Percentiles rank a stretch among this genome's conserved stretches.
Conservation (phyloP, 2,113 vertebrate genomes). For the Lepus timidus region DNA sequence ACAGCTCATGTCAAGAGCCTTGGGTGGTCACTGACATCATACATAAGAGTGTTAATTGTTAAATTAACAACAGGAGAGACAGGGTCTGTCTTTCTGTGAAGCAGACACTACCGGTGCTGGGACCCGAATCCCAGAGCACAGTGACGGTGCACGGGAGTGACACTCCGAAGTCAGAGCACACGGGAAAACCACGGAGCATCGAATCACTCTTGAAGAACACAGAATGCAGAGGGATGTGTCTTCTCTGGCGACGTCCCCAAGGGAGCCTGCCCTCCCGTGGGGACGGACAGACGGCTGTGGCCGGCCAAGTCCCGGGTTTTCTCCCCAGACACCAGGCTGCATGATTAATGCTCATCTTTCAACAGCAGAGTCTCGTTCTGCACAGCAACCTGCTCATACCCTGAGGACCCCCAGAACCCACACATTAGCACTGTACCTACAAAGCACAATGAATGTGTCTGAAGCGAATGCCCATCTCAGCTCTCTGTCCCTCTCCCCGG, state of each 20-base stretch:
- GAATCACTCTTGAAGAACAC: neutral
- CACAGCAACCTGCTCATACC: neutral
- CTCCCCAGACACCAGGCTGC: neutral
- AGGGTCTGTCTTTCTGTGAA: neutral
- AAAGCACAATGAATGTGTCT: neutral
- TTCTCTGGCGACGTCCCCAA: neutral
- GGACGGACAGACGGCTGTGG: neutral
- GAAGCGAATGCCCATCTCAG: neutral
- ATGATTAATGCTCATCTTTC: neutral
- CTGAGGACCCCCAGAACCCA: neutral
- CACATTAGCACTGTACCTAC: neutral
- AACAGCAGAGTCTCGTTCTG: neutral
- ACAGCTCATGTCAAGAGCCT: too few relatives aligned
- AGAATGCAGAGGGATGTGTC: neutral
- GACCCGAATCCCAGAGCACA: neutral
- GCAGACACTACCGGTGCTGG: neutral
- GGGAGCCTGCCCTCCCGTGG: neutral
- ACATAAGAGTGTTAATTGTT: too few relatives aligned
- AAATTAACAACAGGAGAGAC: neutral
- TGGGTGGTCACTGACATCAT: too few relatives aligned
- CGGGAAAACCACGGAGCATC: neutral
- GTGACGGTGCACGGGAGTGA: neutral
- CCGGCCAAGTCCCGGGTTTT: neutral
- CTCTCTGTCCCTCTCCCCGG: neutral
- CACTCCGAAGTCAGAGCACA: neutral